Evolutionary conservation across 2,888 invertebrate species (phyloP), one percentile per base, ranked within the genome.

Genomic region (Gnatocerus cornutus): DNA sequence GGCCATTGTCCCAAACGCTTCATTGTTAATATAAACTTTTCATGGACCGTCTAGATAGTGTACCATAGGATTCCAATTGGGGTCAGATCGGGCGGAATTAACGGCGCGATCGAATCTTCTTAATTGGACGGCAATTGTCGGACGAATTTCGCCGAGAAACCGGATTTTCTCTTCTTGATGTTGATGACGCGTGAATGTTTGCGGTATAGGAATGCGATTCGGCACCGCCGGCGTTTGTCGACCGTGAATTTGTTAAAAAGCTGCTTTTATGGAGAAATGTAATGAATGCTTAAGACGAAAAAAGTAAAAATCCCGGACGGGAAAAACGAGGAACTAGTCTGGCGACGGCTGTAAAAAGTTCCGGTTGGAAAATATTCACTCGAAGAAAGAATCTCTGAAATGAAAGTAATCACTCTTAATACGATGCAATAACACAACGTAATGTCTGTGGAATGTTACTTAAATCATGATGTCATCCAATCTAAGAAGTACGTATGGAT

Each of bases 1-100:
- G 37, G 2, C 43, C 12, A 43, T 43, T 43, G 43, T 43, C 37
- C 13, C 7, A 10, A 43, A 43, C 3, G 7, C 3, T 27, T 50
- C 50, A 27, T 16, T 7, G 27, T 9, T 50, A 9, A 16, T 46
- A 5, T 16, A 10, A 41, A 46, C 46, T 46, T 46, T 16, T 43
- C 43, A 12, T 10, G 10, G n/a, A 13, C 1, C 7, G 37, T 37
- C 7, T 1, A 43, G 16, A 16, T n/a, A 30, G 39, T 16, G 33
- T 12, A 39, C 56, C 56, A 56, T 14, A 14, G 16, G 56, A 29
- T 41, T 58, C 43, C 58, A 58, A 58, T 58, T 58, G 58, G 58
- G 43, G 58, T 41, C 58, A 58, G 43, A 45, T 58, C 58, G 33
- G 33, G n/a, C 33, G 7, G n/a, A 33, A 33, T 33, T 7, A 33